Evolutionary conservation across 2,888 invertebrate species (phyloP), one percentile per base, ranked within the genome.

Genomic region (Meliscaeva auricollis): DNA sequence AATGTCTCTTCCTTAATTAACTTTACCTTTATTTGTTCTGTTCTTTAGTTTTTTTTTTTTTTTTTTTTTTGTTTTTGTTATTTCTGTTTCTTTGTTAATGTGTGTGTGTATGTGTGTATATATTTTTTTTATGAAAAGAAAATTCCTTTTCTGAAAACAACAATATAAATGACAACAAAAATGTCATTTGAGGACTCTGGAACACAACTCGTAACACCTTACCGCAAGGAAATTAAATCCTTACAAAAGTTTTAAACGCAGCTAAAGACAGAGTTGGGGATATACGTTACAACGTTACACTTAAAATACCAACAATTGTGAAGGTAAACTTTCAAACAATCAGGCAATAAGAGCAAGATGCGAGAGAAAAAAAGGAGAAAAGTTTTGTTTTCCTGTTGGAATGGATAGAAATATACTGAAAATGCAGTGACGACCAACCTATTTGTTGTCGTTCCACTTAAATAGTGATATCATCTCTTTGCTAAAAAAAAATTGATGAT

Each of bases 161-260:
- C 26, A 60, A 46, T n/a, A 69, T 35, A 68, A 73, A 60, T 50
- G 73, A 32, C 64, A 73, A 73, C 73, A 79, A 76, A 74, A 76
- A 76, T 76, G 70, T 58, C 77, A 77, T 76, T 77, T 41, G 41
- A 81, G 46, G 58, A 75, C 30, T 58, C 52, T 32, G 20, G 20
- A 58, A 44, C 66, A 79, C 30, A 69, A 74, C 60, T 44, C 50
- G 70, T 62, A 83, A 74, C 68, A 74, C 74, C 68, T 78, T 69
- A 74, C 78, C 83, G 54, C 78, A 74, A 78, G 83, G 73, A 74
- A 83, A 78, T 83, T 68, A 74, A 83, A 83, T 74, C 78, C 73
- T 64, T 73, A 54, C 68, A 77, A 82, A 83, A 69, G 60, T 78
- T 82, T 30, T 62, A 78, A 74, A 69, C 66, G 50, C 70, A 56